Conservation (phyloP, 1,140 invertebrate genomes). For the Drosophila nebulosa region DNA sequence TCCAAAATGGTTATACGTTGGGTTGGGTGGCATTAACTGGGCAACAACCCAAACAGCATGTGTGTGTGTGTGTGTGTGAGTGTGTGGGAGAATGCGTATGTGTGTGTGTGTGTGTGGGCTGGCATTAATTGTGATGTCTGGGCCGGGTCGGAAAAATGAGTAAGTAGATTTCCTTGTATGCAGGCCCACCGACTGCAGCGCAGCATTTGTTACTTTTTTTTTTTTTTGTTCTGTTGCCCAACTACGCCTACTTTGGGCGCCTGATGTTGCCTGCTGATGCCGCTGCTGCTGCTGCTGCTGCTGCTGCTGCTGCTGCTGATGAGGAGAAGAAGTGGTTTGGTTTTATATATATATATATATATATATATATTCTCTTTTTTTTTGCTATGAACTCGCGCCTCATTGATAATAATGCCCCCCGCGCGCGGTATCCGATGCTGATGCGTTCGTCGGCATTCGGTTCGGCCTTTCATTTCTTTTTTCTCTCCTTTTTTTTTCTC, state of each 20-base stretch:
- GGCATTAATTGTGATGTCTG: slow-evolving; percentile 77
- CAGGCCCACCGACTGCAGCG: slow-evolving; percentile 31
- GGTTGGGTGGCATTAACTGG: slow-evolving; percentile 65
- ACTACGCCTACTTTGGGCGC: slow-evolving; percentile 38
- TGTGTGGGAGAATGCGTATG: slow-evolving; percentile 11
- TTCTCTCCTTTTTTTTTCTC: slow-evolving; percentile 27
- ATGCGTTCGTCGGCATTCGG: slow-evolving; percentile 45
- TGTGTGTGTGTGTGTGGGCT: slow-evolving; percentile 42
- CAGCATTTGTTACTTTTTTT: background rate
- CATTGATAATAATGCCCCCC: slow-evolving; percentile 75
- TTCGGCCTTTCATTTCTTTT: slow-evolving; percentile 50
- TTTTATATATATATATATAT: background rate
- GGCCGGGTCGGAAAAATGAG: slow-evolving; percentile 59
- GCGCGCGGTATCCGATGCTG: slow-evolving; percentile 29
- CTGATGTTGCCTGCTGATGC: background rate
- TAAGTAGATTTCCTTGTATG: slow-evolving; percentile 78
- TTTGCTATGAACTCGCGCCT: slow-evolving; percentile 40
- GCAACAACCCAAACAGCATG: slow-evolving; percentile 13
- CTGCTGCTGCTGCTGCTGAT: background rate
- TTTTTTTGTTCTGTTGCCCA: slow-evolving; percentile 3
- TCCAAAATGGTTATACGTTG: background rate
- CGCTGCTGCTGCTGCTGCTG: background rate
- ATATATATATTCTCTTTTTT: slow-evolving; percentile 7
- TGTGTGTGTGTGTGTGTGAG: background rate
- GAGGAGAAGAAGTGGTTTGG: slow-evolving; percentile 24